Percentiles rank a stretch among this genome's conserved stretches.
Evolutionary conservation across 2,888 invertebrate genomes (phyloP).

Genomic region (Lepeophtheirus nordmannii): DNA sequence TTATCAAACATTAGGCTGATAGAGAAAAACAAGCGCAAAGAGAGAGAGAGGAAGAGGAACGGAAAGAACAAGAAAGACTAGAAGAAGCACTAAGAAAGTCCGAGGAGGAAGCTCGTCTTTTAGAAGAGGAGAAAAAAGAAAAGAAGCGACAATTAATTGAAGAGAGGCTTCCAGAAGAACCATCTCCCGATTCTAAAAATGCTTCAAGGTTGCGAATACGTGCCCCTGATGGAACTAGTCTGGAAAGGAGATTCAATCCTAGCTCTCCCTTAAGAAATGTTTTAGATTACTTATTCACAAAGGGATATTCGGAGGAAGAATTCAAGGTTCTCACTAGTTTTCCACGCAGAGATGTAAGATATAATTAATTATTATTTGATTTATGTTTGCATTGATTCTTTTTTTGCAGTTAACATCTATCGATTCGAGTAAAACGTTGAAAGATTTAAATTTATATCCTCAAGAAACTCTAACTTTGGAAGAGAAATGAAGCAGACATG

Average conservation of each 20-base stretch:
- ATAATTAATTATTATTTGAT: neutral
- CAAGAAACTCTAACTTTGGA: conserved; percentile 90
- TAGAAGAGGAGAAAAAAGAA: conserved; percentile 23
- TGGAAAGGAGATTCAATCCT: conserved; percentile 17
- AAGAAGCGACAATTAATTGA: conserved; percentile 33
- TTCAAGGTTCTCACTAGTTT: conserved; percentile 83
- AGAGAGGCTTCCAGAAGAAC: conserved; percentile 44
- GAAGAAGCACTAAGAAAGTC: conserved; percentile 38
- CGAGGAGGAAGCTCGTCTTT: conserved; percentile 19
- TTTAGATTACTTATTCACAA: conserved; percentile 68
- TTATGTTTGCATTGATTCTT: neutral
- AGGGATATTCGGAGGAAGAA: conserved; percentile 70
- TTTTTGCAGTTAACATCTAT: conserved; percentile 55
- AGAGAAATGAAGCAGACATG: conserved; percentile 54
- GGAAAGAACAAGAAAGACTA: conserved; percentile 52
- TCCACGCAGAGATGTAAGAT: conserved; percentile 85
- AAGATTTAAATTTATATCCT: conserved; percentile 67
- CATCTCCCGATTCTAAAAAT: conserved; percentile 51
- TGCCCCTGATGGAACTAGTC: conserved; percentile 38
- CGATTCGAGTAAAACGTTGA: conserved; percentile 56
- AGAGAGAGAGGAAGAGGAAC: conserved; percentile 35
- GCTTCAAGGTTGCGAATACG: conserved; percentile 41
- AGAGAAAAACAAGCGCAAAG: conserved; percentile 48
- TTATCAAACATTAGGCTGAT: conserved; percentile 7
- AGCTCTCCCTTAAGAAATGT: conserved; percentile 33